Percentiles rank a stretch among this genome's conserved stretches.
phyloP scores from a whole-genome alignment of 2,888 invertebrate species.

The Parnassius apollo region DNA sequence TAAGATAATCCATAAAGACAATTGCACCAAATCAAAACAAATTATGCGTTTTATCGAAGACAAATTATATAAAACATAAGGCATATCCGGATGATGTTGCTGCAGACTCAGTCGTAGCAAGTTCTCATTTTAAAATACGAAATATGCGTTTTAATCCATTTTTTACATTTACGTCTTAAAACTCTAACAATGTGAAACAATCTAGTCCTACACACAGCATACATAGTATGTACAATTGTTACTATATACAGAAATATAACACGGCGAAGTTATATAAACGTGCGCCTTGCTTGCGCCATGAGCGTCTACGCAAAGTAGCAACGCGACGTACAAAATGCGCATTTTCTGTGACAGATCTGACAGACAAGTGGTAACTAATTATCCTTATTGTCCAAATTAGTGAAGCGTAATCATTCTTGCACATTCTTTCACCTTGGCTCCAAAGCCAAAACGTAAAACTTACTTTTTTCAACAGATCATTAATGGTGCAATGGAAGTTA shows the following conservation, averaged over 20 bases:
- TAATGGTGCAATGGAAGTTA: too few relatives aligned
- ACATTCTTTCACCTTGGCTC: constrained; percentile 29
- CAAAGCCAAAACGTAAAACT: constrained; percentile 19
- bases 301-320: constrained; percentile 1
- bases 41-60: neutral
- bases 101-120: neutral
- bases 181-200: constrained; percentile 65
- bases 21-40: constrained; percentile 37
- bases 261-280: constrained; percentile 55
- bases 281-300: constrained; percentile 33
- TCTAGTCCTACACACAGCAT: constrained; percentile 73
- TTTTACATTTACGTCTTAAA: constrained; percentile 48
- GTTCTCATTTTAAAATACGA: constrained; percentile 4
- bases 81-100: neutral
- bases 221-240: constrained; percentile 76
- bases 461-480: too few relatives aligned
- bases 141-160: constrained; percentile 6
- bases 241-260: constrained; percentile 71
- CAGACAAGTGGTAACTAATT: constrained; percentile 62
- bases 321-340: constrained; percentile 14
- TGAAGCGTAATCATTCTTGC: constrained; percentile 35
- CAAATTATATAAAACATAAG: neutral
- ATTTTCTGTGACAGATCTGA: constrained; percentile 41
- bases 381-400: constrained; percentile 61
- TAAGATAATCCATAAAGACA: constrained; percentile 39